Evolutionary conservation across 1,140 invertebrate genomes (phyloP).

Genomic region (Drosophila sp.): DNA sequence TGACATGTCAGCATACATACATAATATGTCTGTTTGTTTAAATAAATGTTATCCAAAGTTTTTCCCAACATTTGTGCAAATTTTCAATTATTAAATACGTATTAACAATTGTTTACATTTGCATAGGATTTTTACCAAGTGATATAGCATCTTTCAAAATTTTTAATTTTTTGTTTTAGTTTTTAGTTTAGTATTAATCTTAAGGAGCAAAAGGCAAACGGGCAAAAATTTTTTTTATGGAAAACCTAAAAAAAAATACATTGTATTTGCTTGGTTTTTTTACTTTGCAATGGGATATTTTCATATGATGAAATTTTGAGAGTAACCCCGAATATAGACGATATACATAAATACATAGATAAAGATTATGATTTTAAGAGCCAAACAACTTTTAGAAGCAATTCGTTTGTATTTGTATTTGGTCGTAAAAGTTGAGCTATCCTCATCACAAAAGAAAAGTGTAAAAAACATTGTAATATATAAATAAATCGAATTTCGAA

Average conservation of each 20-base stretch:
- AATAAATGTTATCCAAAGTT: constrained; percentile 18
- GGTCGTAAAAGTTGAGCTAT: constrained; percentile 48
- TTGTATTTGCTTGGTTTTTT: neutral
- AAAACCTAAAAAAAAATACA: constrained; percentile 18
- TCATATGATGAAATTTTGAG: constrained; percentile 1
- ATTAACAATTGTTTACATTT: constrained; percentile 30
- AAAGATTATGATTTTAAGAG: constrained; percentile 40
- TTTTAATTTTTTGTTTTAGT: constrained; percentile 18
- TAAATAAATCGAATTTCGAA: constrained; percentile 38
- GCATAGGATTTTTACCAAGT: constrained; percentile 18
- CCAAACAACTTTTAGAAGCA: constrained; percentile 42
- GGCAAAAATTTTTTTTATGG: constrained; percentile 29
- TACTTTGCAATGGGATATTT: constrained; percentile 2
- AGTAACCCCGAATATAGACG: constrained; percentile 20
- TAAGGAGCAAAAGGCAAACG: constrained; percentile 29
- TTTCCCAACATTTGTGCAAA: constrained; percentile 33
- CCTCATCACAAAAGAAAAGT: constrained; percentile 46
- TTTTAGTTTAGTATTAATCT: constrained; percentile 23
- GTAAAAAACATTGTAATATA: constrained; percentile 37
- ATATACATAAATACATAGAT: constrained; percentile 42
- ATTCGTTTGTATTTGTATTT: constrained; percentile 28
- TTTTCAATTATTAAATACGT: constrained; percentile 3
- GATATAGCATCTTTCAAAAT: neutral
- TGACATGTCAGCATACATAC: constrained; percentile 38
- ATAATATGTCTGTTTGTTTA: no score